Base-by-base conservation (phyloP, 2,888 invertebrate genomes). In the Lithophane leautieri region DNA sequence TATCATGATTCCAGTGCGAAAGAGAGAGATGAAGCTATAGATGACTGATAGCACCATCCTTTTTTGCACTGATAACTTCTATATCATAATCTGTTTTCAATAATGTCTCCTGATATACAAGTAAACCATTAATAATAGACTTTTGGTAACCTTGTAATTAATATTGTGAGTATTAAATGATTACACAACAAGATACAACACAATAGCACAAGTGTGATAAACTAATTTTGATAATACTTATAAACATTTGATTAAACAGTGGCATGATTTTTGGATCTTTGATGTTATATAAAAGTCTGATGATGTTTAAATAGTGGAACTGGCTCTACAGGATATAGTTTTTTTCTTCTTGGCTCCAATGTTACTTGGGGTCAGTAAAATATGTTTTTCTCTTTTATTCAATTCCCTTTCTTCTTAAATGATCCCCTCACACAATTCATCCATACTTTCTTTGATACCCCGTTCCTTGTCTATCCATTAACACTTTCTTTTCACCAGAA, bases 11-110 rank as follows among this genome's bases (percentile, higher is more conserved):
- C 50, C 50, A 50, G 50, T 50, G 22, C 9, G 0, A 50, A 19
- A 19, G 50, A 50, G 50, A 50, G 50, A 50, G 50, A 50, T 22
- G 9, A 50, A 50, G 50, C 50, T 50, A 50, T 50, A 22, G 19
- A 22, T 50, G 19, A 50, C 50, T 0, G 8, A 19, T 50, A 50
- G 50, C 50, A 22, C 22, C 19, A 50, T 50, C 8, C 19, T 50
- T 50, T 50, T 50, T 50, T 76, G 52, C n/a, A 58, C 50, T 69
- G 84, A 84, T 86, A 84, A 87, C 47, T 34, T 16, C 8, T 16
- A 79, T 75, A 83, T 75, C 71, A 76, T 86, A 80, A 88, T 83
- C 75, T 50, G 50, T 82, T 81, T 77, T 77, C 72, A 85, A 88
- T 83, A 72, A 75, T 80, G 42, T 72, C 44, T 56, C n/a, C 8